These are phyloP conservation scores for fruit fly (Drosophila melanogaster) DNA, from an alignment of 1,140 invertebrate genomes.

Conservation along the genomic window DNA sequence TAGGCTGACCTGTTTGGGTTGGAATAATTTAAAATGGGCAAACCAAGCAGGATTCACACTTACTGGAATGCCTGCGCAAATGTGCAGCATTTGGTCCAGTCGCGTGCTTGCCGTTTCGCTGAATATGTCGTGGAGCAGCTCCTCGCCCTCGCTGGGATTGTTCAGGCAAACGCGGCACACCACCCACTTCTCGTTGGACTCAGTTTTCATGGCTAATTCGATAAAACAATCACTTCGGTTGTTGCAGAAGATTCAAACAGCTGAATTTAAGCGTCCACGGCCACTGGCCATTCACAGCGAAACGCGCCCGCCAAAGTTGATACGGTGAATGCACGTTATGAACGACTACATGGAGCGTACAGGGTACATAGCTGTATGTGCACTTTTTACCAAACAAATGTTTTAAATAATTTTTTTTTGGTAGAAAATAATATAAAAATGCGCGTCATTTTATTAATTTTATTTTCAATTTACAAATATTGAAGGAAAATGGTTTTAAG, in stretches of 20 bases:
- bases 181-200: constrained; percentile 85
- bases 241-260: constrained; percentile 22
- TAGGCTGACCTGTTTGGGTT: constrained; percentile 46
- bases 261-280: constrained; percentile 35
- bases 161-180: constrained; percentile 86
- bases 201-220: constrained; percentile 56
- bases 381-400: background rate
- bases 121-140: constrained; percentile 86
- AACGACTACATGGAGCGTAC: background rate
- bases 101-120: constrained; percentile 84
- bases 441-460: too few relatives aligned
- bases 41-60: background rate
- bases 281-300: constrained; percentile 10
- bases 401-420: too few relatives aligned
- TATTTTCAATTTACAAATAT: too few relatives aligned
- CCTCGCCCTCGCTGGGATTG: constrained; percentile 73
- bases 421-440: too few relatives aligned
- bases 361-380: too few relatives aligned
- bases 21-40: background rate
- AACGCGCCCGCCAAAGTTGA: background rate
- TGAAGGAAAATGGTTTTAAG: too few relatives aligned
- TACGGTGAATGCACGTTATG: background rate
- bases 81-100: constrained; percentile 85
- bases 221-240: constrained; percentile 13
- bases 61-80: constrained; percentile 70